Evolutionary conservation across 2,113 vertebrate genomes (phyloP).

Genomic region (Mobula hypostoma): DNA sequence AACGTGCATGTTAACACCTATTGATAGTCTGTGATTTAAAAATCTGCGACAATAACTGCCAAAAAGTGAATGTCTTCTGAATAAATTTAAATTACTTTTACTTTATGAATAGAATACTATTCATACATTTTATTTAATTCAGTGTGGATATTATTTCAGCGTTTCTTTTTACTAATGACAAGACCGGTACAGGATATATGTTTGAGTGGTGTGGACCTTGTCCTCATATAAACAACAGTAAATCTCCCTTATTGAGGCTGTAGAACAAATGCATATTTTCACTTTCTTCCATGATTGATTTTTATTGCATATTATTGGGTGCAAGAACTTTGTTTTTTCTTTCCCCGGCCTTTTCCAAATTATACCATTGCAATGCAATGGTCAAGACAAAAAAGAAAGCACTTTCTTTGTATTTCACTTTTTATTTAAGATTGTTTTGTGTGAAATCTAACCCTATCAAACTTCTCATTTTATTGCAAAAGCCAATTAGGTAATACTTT

Average conservation of each 20-base stretch:
- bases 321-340: not conserved
- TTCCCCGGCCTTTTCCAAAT: not conserved
- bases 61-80: not conserved
- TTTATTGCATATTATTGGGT: not conserved
- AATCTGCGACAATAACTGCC: not conserved
- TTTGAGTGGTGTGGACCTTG: not conserved
- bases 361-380: not conserved
- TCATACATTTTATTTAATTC: not conserved
- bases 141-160: not conserved
- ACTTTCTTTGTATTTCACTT: not conserved
- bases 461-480: constrained; percentile 1
- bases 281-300: not conserved
- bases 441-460: not conserved
- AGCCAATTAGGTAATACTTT: not conserved
- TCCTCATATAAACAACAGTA: not conserved
- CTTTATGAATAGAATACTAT: not conserved
- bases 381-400: not conserved
- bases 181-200: not conserved
- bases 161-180: not conserved
- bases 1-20: not conserved
- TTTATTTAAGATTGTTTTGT: too few species aligned
- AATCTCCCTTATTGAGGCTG: not conserved
- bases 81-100: not conserved
- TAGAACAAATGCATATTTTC: not conserved
- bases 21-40: not conserved